Conservation (phyloP, 2,797 vertebrate genomes). For the Crax fasciolata region DNA sequence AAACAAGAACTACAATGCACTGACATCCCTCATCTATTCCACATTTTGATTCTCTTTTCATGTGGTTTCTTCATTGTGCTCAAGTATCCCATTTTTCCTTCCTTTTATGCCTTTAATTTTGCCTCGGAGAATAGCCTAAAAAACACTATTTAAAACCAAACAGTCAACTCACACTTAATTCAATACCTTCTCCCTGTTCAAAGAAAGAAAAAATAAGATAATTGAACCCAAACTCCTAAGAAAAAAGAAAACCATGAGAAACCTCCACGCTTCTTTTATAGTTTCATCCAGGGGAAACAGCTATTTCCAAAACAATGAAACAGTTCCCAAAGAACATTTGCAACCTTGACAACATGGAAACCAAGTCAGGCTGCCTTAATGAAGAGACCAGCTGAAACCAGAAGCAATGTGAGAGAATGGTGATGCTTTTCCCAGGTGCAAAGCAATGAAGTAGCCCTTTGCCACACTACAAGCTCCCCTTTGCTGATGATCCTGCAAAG, state of each 20-base stretch:
- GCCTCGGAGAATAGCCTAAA: neutral
- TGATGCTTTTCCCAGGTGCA: neutral
- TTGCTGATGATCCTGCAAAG: neutral
- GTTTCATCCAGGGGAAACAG: neutral
- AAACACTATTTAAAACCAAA: constrained; percentile 23
- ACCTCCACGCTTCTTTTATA: neutral
- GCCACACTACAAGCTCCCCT: no score
- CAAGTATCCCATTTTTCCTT: constrained; percentile 30
- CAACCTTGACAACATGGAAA: neutral
- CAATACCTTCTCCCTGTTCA: neutral
- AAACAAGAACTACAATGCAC: neutral
- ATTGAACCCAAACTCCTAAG: neutral
- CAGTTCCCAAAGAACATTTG: neutral
- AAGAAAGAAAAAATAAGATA: neutral
- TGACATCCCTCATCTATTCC: neutral
- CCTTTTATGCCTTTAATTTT: constrained; percentile 46
- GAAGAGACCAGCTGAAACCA: neutral
- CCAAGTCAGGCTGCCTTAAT: neutral
- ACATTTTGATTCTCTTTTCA: neutral
- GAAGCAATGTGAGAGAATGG: neutral
- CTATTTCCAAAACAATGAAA: neutral
- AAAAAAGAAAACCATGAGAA: constrained; percentile 1
- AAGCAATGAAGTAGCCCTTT: neutral
- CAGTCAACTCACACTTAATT: neutral
- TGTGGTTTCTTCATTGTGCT: neutral